A percentile compares a stretch with the other conserved stretches of the same genome.
phyloP scores from a whole-genome alignment of 2,113 vertebrate genomes.

The Nyctibius bracteatus region DNA sequence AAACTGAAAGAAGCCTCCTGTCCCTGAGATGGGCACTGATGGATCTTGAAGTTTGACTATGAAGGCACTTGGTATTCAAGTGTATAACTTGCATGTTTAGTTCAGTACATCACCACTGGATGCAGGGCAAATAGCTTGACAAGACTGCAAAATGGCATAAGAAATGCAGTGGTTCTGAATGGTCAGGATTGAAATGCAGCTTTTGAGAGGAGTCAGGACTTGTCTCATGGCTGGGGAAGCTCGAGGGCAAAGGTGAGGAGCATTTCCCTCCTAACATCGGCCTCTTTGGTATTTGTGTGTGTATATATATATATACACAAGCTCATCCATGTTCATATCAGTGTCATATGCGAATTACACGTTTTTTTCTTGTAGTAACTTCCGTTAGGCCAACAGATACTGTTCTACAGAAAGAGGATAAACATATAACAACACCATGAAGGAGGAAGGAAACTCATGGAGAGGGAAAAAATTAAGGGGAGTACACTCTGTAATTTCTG shows the following conservation, averaged over 20 bases:
- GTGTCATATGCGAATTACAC: neutral
- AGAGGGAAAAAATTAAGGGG: neutral
- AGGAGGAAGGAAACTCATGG: neutral
- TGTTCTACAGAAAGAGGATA: neutral
- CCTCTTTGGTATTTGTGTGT: neutral
- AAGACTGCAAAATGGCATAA: neutral
- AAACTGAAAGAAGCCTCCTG: neutral
- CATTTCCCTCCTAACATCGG: neutral
- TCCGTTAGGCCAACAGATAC: neutral
- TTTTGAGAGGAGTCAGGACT: neutral
- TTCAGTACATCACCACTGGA: neutral
- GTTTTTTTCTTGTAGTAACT: neutral
- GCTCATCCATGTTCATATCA: neutral
- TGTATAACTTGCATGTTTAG: neutral
- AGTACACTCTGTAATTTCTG: neutral
- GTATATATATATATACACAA: fast-evolving
- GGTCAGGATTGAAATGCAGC: neutral
- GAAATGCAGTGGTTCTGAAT: neutral
- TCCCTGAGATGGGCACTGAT: neutral
- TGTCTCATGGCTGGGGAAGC: neutral
- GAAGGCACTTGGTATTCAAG: neutral
- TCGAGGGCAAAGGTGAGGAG: neutral
- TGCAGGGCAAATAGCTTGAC: neutral
- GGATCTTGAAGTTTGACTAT: neutral
- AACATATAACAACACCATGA: fast-evolving